Evolutionary conservation across 2,797 vertebrate species (phyloP).

Genomic region (Chloroceryle amazona): DNA sequence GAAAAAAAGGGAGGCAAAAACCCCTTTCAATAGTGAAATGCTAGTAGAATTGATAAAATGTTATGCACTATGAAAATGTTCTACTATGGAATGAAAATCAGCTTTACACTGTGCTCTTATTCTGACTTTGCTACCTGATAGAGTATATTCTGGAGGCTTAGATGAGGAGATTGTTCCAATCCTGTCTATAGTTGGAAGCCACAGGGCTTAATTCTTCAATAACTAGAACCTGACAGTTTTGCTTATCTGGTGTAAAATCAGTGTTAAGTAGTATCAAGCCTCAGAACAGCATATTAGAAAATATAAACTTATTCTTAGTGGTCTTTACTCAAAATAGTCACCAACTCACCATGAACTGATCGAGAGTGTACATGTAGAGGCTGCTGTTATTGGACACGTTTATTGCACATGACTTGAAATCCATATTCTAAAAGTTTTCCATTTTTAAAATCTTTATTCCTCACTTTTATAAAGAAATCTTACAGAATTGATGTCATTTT

Average conservation of each 20-base stretch:
- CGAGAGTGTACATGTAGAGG: rapidly evolving
- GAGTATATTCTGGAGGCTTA: background rate
- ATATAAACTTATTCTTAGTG: background rate
- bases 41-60: background rate
- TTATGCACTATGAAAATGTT: background rate
- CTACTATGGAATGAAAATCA: background rate
- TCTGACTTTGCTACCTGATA: background rate
- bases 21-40: background rate
- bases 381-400: background rate
- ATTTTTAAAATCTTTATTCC: background rate
- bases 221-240: background rate
- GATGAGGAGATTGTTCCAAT: background rate
- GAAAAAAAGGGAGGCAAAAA: background rate
- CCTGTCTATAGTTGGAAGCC: background rate
- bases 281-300: background rate
- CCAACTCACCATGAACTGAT: rapidly evolving
- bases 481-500: rapidly evolving
- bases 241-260: background rate
- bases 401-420: background rate
- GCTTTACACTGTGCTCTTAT: background rate
- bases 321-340: background rate
- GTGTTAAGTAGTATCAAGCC: background rate
- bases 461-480: background rate
- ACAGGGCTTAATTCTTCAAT: background rate
- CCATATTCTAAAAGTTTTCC: background rate